Evolutionary conservation across 2,888 invertebrate genomes (phyloP).

Genomic region (Crematogaster levior): DNA sequence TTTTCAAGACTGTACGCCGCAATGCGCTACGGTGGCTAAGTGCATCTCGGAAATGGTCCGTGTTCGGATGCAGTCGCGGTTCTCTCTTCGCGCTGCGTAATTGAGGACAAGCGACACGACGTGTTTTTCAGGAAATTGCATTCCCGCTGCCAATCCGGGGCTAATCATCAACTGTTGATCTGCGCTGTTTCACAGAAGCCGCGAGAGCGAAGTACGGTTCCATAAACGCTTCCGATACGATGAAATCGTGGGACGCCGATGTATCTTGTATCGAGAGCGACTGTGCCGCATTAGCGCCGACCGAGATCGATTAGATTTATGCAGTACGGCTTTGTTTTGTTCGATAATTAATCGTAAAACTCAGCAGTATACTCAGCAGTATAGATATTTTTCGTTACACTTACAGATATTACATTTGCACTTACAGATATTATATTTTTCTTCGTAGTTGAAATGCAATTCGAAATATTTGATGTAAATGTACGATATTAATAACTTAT

Average conservation of each 20-base stretch:
- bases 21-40: not conserved
- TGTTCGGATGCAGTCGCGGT: not conserved
- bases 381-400: not conserved
- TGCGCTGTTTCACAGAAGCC: constrained; percentile 22
- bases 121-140: constrained; percentile 19
- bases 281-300: not conserved
- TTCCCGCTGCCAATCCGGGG: not conserved
- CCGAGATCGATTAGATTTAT: constrained; percentile 11
- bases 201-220: constrained; percentile 3
- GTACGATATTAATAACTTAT: not conserved
- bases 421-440: not conserved
- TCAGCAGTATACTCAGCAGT: not conserved
- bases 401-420: no score
- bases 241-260: not conserved
- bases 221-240: not conserved
- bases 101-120: constrained; percentile 2
- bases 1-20: not conserved
- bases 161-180: constrained; percentile 21
- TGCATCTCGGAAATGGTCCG: constrained; percentile 27
- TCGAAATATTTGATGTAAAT: not conserved
- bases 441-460: not conserved
- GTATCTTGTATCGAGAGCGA: not conserved
- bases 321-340: not conserved
- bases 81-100: not conserved
- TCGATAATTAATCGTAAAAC: constrained; percentile 18